Evolutionary conservation across 2,797 vertebrate species (phyloP).

Genomic region (Moxostoma hubbsi): DNA sequence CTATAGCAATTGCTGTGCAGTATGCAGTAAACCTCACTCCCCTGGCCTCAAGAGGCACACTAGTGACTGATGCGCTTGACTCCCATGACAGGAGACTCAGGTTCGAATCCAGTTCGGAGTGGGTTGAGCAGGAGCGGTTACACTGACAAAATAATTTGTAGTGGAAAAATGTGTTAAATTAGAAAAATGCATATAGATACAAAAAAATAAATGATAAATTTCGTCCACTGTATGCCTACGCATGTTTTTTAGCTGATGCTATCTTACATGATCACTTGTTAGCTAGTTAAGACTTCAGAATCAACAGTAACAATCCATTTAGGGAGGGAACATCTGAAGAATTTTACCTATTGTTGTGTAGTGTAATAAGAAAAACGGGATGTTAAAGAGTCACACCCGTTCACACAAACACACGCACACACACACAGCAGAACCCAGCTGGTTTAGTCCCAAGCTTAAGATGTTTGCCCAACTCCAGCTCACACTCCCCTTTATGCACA

Average conservation of each 20-base stretch:
- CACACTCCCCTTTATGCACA: slow-evolving; percentile 34
- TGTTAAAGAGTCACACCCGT: slow-evolving; percentile 49
- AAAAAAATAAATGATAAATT: no score
- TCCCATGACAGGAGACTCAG: no score
- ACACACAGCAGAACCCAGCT: slow-evolving; percentile 32
- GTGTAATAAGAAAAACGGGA: slow-evolving; percentile 19
- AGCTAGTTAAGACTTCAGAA: slow-evolving; percentile 15
- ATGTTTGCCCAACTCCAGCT: slow-evolving; percentile 47
- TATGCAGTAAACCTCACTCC: no score
- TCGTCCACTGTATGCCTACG: no score
- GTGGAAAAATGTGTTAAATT: no score
- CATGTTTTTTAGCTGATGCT: neutral
- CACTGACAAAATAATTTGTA: no score
- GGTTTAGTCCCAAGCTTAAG: slow-evolving; percentile 44
- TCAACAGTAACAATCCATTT: slow-evolving; percentile 42
- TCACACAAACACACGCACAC: slow-evolving; percentile 6
- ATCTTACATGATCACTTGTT: slow-evolving; percentile 27
- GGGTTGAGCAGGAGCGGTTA: no score
- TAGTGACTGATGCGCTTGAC: no score
- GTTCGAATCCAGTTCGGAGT: no score
- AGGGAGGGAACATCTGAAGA: slow-evolving; percentile 18
- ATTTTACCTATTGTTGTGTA: slow-evolving; percentile 35
- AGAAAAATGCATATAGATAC: no score
- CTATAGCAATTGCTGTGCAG: no score
- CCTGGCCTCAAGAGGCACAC: no score